A percentile compares a stretch with the other conserved stretches of the same genome.
phyloP scores from a whole-genome alignment of 2,113 vertebrate species.

The Thalassoma bifasciatum region DNA sequence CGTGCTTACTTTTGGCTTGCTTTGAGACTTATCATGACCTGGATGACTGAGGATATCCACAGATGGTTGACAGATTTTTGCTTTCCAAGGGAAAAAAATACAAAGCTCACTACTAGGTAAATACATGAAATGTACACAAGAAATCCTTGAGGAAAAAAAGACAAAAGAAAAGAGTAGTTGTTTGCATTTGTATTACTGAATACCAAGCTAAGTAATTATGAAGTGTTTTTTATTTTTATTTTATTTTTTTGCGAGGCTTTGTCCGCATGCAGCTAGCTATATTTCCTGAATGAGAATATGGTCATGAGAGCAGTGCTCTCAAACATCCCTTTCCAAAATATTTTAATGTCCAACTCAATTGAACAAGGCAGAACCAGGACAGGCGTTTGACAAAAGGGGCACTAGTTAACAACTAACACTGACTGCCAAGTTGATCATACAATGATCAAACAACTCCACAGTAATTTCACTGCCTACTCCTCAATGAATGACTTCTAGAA shows the following conservation, averaged over 20 bases:
- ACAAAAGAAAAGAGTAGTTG: too few species aligned
- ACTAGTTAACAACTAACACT: slow-evolving; percentile 13
- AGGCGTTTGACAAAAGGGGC: background rate
- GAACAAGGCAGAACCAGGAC: slow-evolving; percentile 26
- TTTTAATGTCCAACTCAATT: slow-evolving; percentile 5
- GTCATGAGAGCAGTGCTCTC: background rate
- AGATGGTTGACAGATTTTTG: too few species aligned
- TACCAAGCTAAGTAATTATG: background rate
- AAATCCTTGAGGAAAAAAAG: too few species aligned
- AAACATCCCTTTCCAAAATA: background rate
- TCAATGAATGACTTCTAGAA: background rate
- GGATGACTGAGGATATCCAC: too few species aligned
- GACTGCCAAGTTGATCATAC: slow-evolving; percentile 1
- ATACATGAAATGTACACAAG: too few species aligned
- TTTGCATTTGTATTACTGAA: too few species aligned
- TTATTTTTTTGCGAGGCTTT: too few species aligned
- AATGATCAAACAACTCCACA: background rate
- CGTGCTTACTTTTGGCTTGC: too few species aligned
- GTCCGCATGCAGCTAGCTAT: background rate
- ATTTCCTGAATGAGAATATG: background rate
- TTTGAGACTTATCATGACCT: too few species aligned
- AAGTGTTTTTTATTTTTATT: too few species aligned
- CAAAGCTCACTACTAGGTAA: background rate
- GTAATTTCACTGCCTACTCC: background rate
- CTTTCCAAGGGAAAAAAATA: background rate